phyloP scores from a whole-genome alignment of 1,140 invertebrate genomes.

The Bombus waltoni region DNA sequence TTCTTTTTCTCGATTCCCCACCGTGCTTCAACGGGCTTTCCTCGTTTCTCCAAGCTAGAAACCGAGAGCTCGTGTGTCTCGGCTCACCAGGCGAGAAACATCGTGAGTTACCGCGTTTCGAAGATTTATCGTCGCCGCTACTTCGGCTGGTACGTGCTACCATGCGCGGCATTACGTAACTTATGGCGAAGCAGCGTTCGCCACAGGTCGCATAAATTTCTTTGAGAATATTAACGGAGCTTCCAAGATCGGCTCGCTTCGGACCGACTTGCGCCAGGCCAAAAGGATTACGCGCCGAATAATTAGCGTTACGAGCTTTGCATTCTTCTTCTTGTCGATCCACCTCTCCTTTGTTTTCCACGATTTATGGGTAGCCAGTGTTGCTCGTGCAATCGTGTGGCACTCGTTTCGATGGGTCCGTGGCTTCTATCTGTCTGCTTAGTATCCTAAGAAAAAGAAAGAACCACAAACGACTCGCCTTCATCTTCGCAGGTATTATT shows the following conservation, averaged over 20 bases:
- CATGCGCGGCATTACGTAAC: conserved; percentile 46
- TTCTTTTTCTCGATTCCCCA: neutral
- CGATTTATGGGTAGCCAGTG: no score
- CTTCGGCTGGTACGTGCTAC: conserved; percentile 45
- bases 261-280: conserved; percentile 17
- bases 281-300: neutral
- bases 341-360: no score
- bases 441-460: no score
- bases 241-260: conserved; percentile 32
- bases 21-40: neutral
- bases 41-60: conserved; percentile 1
- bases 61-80: conserved; percentile 15
- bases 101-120: conserved; percentile 56
- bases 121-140: conserved; percentile 57
- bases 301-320: neutral
- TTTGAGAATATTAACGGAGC: conserved; percentile 47
- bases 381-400: no score
- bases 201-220: conserved; percentile 51
- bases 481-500: neutral
- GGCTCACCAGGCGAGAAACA: conserved; percentile 43
- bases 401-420: no score
- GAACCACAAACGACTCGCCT: neutral
- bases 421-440: no score
- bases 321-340: no score
- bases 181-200: conserved; percentile 42